phyloP scores from a whole-genome alignment of 2,888 invertebrate genomes.

The Tachina fera region DNA sequence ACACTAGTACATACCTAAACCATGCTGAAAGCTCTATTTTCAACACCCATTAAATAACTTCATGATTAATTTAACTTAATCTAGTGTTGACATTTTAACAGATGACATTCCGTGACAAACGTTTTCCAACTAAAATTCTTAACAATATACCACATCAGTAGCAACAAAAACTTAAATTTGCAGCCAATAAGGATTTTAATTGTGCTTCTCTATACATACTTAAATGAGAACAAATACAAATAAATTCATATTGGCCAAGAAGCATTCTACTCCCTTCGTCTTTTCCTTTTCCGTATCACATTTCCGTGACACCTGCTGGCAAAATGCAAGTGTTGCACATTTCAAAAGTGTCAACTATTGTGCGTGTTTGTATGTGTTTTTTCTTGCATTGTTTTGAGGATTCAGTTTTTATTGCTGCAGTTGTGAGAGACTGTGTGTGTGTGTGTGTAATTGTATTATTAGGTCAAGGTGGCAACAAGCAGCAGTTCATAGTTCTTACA shows the following conservation, averaged over 20 bases:
- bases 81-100: slow-evolving; percentile 4
- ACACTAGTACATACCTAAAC: too few relatives aligned
- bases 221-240: slow-evolving; percentile 42
- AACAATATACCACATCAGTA: background rate
- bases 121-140: background rate
- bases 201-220: background rate
- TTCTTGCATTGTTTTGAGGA: background rate
- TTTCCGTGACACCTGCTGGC: slow-evolving; percentile 14
- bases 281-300: background rate
- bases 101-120: slow-evolving; percentile 41
- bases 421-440: background rate
- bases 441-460: slow-evolving; percentile 63
- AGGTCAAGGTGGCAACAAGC: slow-evolving; percentile 66
- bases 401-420: slow-evolving; percentile 1
- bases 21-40: background rate
- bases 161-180: background rate
- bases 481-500: slow-evolving; percentile 50
- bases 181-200: slow-evolving; percentile 24
- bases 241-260: slow-evolving; percentile 33
- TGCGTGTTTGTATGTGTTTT: background rate
- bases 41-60: background rate
- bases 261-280: background rate
- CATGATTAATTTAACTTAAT: background rate
- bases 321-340: slow-evolving; percentile 62
- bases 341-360: slow-evolving; percentile 48